Base-by-base conservation (phyloP, 1,140 invertebrate species). In the Cryptotermes secundus region DNA sequence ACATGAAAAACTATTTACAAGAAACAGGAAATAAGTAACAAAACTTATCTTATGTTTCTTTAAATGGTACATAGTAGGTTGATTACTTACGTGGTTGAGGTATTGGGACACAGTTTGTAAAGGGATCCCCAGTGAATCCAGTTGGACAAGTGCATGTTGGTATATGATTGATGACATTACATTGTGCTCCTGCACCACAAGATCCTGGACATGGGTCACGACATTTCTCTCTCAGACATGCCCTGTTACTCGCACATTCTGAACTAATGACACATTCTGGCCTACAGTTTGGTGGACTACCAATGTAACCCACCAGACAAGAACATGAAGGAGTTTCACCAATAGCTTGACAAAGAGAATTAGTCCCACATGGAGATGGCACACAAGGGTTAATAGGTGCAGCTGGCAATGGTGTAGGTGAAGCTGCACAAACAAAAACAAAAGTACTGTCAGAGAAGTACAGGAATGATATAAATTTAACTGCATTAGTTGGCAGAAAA, bases 51-150 rank as follows among this genome's bases (percentile, higher is more conserved):
- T 38, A 16, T 79, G 34, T 79, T 31, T 34, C 4, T n/a, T 79
- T 79, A 79, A 79, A 79, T 79, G 24, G 3, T 83, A 26, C 12
- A 1, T 79, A 34, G n/a, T 42, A 65, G 26, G 24, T 31, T 49
- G 34, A 83, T 38, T 45, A 24, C 84, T 84, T 84, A 85, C 81
- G 84, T 85, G 82, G 82, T 31, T 81, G 84, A 80, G 85, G 84
- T 85, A 87, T 87, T 24, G 88, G 88, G 10, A 87, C 92, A 87
- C 95, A 96, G 85, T 92, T 93, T 80, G 91, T 92, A 88, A 95
- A 95, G 7, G 95, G 94, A 91, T 96, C 94, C 31, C 95, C 95
- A 6, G 92, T 93, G 87, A 93, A 96, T 45, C 93, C 94, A 82
- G 90, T 88, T 35, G 93, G 91, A 87, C 95, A 96, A 81, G 91